These are phyloP conservation scores for Melanotaenia duboulayi DNA, from an alignment of 2,113 vertebrate genomes.

Conservation along the genomic window DNA sequence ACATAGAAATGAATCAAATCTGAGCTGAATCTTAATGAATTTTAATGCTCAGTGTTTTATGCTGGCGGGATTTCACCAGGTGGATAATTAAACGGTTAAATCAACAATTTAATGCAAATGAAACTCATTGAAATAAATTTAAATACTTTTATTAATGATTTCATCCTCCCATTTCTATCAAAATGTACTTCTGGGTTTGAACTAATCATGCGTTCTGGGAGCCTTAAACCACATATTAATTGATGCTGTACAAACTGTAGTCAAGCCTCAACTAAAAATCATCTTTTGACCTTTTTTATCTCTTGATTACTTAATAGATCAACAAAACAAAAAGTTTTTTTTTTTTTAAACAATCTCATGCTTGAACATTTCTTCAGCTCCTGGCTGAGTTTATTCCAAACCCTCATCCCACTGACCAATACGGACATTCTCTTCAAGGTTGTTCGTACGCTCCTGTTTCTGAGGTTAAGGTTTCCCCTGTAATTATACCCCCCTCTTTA, in stretches of 20 bases:
- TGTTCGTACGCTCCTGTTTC: too few relatives aligned
- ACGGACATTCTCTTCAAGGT: too few relatives aligned
- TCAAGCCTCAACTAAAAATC: background rate
- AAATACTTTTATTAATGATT: too few relatives aligned
- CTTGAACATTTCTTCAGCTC: too few relatives aligned
- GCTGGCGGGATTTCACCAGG: background rate
- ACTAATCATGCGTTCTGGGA: conserved; percentile 18
- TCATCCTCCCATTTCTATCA: too few relatives aligned
- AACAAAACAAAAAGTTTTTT: too few relatives aligned
- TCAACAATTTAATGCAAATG: conserved; percentile 12
- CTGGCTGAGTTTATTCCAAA: too few relatives aligned
- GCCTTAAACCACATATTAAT: background rate
- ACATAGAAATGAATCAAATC: background rate
- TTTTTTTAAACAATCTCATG: too few relatives aligned
- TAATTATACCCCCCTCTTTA: too few relatives aligned
- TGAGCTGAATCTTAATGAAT: background rate
- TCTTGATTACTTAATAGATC: too few relatives aligned
- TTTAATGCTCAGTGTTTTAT: conserved; percentile 15
- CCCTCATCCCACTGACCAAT: too few relatives aligned
- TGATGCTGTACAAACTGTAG: background rate
- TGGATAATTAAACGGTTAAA: conserved; percentile 4
- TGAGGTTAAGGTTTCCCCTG: too few relatives aligned
- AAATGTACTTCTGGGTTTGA: background rate
- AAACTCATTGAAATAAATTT: background rate
- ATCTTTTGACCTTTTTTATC: background rate